phyloP scores from a whole-genome alignment of 2,113 vertebrate genomes.

The Nothocercus julius region DNA sequence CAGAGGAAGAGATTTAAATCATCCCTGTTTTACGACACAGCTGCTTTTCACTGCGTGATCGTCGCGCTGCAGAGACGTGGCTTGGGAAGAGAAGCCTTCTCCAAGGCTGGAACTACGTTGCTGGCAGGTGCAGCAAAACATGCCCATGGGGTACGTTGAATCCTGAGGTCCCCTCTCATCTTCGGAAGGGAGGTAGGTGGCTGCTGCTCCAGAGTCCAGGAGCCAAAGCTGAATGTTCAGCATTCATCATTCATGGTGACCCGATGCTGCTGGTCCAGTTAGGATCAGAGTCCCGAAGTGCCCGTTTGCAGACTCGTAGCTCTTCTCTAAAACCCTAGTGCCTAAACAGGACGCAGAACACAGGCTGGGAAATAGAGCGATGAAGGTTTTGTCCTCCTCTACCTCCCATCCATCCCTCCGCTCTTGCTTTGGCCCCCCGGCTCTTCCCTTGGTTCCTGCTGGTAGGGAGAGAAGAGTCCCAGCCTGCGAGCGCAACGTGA shows the following conservation, averaged over 20 bases:
- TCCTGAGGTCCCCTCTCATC: background rate
- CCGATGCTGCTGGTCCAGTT: background rate
- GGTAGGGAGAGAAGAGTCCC: slow-evolving; percentile 62
- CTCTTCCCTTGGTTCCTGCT: background rate
- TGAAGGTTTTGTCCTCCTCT: background rate
- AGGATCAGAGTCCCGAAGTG: background rate
- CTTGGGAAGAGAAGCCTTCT: background rate
- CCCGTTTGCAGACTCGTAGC: background rate
- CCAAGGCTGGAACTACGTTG: fast-evolving
- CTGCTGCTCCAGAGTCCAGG: background rate
- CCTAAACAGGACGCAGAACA: background rate
- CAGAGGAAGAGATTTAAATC: background rate
- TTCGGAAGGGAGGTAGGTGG: background rate
- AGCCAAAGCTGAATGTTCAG: background rate
- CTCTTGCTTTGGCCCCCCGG: background rate
- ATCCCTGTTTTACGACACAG: background rate
- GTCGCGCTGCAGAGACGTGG: background rate
- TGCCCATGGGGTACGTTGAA: background rate
- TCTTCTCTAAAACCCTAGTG: background rate
- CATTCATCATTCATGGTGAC: background rate
- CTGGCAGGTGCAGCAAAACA: background rate
- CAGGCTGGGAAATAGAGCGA: fast-evolving
- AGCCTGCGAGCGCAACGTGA: background rate
- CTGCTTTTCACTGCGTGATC: background rate
- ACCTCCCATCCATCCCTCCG: background rate